Evolutionary conservation across 2,797 vertebrate genomes (phyloP), one percentile per base, ranked within the genome.

Genomic region (Acrocephalus scirpaceus): DNA sequence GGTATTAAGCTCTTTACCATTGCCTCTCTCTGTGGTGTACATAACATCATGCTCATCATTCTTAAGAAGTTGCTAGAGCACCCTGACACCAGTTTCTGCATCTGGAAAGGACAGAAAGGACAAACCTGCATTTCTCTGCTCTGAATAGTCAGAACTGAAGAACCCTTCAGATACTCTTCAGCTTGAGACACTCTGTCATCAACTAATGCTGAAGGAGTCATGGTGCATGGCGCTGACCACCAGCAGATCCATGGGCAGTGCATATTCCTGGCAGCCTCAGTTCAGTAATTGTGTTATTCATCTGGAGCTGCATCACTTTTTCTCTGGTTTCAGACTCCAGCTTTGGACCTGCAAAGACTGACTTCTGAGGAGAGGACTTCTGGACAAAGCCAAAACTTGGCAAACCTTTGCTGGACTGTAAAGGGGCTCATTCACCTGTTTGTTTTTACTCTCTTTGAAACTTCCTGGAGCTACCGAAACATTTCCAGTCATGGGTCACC

Each of bases 161-260:
- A 87, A 48, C 22, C 4, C 17, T 71, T 36, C 20, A 17, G 50
- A 11, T 69, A 13, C 20, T 81, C 22, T 23, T 83, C 2, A 1
- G 13, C 27, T 78, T 56, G 62, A 58, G 66, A 29, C 10, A 18
- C 40, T 10, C 13, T 23, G 14, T 18, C 2, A 0, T 47, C 0
- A 0, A 13, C 22, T 47, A 18, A 11, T 0, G 0, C 40, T 62
- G 51, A 32, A 51, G 78, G 57, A 62, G 54, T 40, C 18, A 1
- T 15, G 17, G 32, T 82, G 48, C 42, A 5, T 1, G 5, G 36
- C 44, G 9, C 38, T 45, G 75, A 8, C 65, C 22, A 7, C 38
- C 19, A 0, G 0, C 34, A 78, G 29, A 65, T 87, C 56, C 45
- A 15, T 3, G 11, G 29, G 34, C 38, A n/a, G 32, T 42, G 15